Conservation (phyloP, 2,797 vertebrate species). For the Argyrosomus regius region DNA sequence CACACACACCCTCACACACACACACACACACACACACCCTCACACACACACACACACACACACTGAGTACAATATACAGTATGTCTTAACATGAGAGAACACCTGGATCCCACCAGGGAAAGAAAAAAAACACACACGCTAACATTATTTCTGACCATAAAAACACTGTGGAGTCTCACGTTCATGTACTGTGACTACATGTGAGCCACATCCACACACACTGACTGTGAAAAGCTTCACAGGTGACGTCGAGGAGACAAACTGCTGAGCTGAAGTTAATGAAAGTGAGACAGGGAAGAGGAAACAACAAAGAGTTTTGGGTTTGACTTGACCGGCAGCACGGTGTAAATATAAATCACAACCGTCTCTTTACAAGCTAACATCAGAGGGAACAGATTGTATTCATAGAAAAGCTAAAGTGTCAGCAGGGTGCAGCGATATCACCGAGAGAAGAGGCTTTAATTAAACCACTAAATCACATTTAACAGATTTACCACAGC, state of each 20-base stretch:
- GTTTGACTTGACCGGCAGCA: not conserved
- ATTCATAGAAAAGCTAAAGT: not conserved
- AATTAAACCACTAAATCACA: constrained; percentile 1
- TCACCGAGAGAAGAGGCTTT: not conserved
- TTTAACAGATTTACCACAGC: not conserved
- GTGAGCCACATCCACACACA: not conserved
- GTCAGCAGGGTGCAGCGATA: not conserved
- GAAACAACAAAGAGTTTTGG: not conserved
- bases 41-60: constrained; percentile 14
- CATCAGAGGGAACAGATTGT: not conserved
- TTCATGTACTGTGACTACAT: too few relatives aligned
- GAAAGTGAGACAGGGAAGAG: not conserved
- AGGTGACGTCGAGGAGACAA: not conserved
- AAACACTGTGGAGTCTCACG: constrained; percentile 4
- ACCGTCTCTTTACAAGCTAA: not conserved
- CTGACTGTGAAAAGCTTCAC: not conserved
- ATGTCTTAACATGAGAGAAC: constrained; percentile 38
- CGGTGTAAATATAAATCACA: not conserved
- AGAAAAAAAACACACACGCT: constrained; percentile 17
- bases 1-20: not conserved
- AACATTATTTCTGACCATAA: not conserved
- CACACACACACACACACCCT: constrained; percentile 1
- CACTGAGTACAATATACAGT: constrained; percentile 1
- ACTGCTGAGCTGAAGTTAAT: not conserved
- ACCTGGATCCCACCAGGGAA: constrained; percentile 59